Evolutionary conservation across 2,113 vertebrate genomes (phyloP).

Genomic region (Piaya cayana): DNA sequence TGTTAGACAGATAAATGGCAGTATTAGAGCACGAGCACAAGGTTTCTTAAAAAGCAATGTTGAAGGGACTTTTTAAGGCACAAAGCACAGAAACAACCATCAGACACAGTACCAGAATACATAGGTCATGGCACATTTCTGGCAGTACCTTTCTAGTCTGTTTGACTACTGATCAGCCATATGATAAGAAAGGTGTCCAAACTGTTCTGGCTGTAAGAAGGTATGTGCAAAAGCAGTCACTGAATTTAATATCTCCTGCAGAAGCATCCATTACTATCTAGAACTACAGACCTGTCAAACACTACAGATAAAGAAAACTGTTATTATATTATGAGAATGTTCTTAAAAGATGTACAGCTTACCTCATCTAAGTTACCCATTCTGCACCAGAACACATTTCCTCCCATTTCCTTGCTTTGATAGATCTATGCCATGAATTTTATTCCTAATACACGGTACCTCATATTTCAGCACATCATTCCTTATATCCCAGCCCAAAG

Average conservation of each 20-base stretch:
- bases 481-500: neutral
- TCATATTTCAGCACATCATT: neutral
- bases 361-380: neutral
- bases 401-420: neutral
- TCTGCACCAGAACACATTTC: neutral
- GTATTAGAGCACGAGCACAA: neutral
- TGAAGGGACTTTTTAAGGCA: neutral
- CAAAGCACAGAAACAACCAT: neutral
- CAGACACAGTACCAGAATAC: neutral
- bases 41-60: neutral
- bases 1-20: neutral
- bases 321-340: neutral
- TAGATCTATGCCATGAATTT: neutral
- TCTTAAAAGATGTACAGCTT: neutral
- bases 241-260: neutral
- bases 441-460: neutral
- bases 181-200: neutral
- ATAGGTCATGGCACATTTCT: accelerated
- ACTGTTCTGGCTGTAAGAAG: neutral
- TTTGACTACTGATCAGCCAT: neutral
- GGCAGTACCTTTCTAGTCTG: neutral
- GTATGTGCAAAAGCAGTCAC: neutral
- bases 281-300: neutral
- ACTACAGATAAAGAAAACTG: neutral
- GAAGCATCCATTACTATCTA: neutral